These are phyloP conservation scores for Marisa cornuarietis DNA, from an alignment of 1,140 invertebrate genomes.

Conservation along the genomic window DNA sequence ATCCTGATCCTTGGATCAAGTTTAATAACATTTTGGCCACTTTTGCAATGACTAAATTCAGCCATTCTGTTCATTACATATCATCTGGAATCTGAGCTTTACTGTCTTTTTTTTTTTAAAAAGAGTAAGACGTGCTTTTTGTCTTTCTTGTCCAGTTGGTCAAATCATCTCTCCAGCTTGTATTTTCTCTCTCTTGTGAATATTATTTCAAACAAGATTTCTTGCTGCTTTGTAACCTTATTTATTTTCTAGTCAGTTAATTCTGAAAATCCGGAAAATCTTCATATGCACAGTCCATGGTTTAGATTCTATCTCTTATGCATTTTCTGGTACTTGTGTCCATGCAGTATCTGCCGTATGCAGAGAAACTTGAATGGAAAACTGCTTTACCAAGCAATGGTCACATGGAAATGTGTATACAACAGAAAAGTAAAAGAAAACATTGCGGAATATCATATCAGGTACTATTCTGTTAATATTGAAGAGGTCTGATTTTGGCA, in stretches of 20 bases:
- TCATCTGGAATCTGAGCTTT: too few relatives aligned
- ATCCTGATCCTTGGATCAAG: too few relatives aligned
- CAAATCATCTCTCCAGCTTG: not conserved
- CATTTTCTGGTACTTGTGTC: not conserved
- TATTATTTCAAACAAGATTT: not conserved
- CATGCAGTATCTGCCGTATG: constrained; percentile 7
- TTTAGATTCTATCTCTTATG: not conserved
- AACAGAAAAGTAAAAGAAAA: constrained; percentile 10
- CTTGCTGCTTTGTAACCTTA: not conserved
- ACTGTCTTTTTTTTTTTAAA: not conserved
- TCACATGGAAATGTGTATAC: constrained; percentile 2
- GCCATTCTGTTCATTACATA: too few relatives aligned
- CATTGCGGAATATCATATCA: constrained; percentile 7
- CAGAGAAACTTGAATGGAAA: constrained; percentile 11
- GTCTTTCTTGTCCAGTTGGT: not conserved
- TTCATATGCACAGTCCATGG: not conserved
- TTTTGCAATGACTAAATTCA: not conserved
- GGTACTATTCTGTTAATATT: not conserved
- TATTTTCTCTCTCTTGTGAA: not conserved
- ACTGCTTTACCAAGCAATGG: constrained; percentile 13
- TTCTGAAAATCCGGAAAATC: not conserved
- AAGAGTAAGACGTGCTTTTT: not conserved
- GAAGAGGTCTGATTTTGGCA: not conserved
- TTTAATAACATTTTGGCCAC: not conserved
- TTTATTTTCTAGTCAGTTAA: not conserved